A percentile compares a stretch with the other conserved stretches of the same genome.
phyloP scores from a whole-genome alignment of 2,113 vertebrate genomes.

The Chunga burmeisteri region DNA sequence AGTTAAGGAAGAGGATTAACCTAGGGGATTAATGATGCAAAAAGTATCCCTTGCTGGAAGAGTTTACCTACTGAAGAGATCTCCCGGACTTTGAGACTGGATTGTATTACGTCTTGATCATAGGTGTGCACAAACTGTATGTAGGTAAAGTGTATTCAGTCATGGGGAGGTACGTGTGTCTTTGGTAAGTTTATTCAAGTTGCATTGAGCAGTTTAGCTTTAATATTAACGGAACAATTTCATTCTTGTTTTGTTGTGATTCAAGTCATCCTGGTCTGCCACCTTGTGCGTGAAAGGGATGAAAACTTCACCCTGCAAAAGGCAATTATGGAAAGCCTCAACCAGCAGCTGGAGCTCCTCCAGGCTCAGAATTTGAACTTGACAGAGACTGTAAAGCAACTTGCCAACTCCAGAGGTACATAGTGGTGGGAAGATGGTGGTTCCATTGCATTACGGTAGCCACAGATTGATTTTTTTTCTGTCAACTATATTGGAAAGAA shows the following conservation, averaged over 20 bases:
- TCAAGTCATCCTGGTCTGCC: constrained; percentile 51
- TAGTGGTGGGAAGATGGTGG: neutral
- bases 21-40: neutral
- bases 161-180: neutral
- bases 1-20: neutral
- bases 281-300: neutral
- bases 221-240: neutral
- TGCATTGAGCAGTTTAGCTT: neutral
- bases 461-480: neutral
- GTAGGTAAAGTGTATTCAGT: neutral
- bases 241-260: neutral
- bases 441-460: neutral
- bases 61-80: neutral
- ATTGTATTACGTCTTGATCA: neutral
- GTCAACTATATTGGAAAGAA: neutral
- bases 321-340: constrained; percentile 34
- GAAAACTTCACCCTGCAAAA: constrained; percentile 46
- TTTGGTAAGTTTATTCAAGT: neutral
- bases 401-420: constrained; percentile 52
- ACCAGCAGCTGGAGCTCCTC: constrained; percentile 31
- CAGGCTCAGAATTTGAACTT: constrained; percentile 43
- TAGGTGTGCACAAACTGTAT: neutral
- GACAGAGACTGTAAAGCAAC: constrained; percentile 45
- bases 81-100: neutral
- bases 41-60: neutral